Evolutionary conservation across 2,888 invertebrate genomes (phyloP).

Genomic region (Cerastoderma edule): DNA sequence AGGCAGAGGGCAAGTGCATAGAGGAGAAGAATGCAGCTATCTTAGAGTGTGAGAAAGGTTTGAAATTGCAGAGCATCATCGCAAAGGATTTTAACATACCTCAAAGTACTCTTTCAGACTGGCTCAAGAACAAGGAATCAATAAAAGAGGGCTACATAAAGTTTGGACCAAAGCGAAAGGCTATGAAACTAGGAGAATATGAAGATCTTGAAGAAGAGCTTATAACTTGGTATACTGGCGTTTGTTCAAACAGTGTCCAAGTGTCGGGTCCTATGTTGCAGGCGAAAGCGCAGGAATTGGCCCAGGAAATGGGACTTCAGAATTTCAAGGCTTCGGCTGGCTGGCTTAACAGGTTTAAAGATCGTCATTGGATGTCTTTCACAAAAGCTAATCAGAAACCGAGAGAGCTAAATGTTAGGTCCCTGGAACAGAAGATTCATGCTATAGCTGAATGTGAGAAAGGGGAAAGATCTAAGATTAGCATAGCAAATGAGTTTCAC

Average conservation of each 20-base stretch:
- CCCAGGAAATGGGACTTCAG: slow-evolving; percentile 11
- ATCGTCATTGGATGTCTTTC: slow-evolving; percentile 32
- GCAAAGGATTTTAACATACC: slow-evolving; percentile 41
- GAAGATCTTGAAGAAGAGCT: slow-evolving; percentile 32
- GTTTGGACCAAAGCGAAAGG: slow-evolving; percentile 30
- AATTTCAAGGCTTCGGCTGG: slow-evolving; percentile 44
- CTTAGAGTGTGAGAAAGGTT: slow-evolving; percentile 36
- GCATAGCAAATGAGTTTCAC: slow-evolving; percentile 35
- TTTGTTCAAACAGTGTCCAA: slow-evolving; percentile 24
- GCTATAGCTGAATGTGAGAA: slow-evolving; percentile 40
- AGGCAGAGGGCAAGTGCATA: slow-evolving; percentile 22
- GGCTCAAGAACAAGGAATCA: slow-evolving; percentile 46
- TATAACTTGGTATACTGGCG: slow-evolving; percentile 25
- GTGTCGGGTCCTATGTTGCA: slow-evolving; percentile 41
- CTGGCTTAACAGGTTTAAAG: slow-evolving; percentile 47
- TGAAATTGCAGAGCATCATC: slow-evolving; percentile 42
- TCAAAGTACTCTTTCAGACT: slow-evolving; percentile 37
- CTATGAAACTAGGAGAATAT: slow-evolving; percentile 4
- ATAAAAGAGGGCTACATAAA: slow-evolving; percentile 43
- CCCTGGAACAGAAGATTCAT: slow-evolving; percentile 36
- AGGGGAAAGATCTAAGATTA: slow-evolving; percentile 39
- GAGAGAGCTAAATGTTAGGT: too few relatives aligned
- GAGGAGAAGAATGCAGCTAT: slow-evolving; percentile 47
- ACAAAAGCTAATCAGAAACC: too few relatives aligned
- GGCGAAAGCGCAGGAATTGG: slow-evolving; percentile 38